A percentile compares a stretch with the other conserved stretches of the same genome.
Evolutionary conservation across 92 coral and sea anemone species (phyloP).

Genomic region (Palythoa grandiflora): DNA sequence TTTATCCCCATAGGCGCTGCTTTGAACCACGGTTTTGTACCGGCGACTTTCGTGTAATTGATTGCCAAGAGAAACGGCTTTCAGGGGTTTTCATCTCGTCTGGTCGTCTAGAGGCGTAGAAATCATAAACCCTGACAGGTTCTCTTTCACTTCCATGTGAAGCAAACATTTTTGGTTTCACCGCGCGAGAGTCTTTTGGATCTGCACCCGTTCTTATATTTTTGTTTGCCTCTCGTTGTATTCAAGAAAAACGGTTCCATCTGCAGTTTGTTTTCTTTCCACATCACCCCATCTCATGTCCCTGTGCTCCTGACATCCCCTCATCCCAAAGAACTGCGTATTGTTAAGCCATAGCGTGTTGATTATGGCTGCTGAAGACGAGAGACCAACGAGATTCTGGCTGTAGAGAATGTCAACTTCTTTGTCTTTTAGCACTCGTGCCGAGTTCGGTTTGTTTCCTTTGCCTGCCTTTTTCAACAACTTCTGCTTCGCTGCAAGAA

Average conservation of each 20-base stretch:
- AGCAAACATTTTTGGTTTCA: constrained; percentile 55
- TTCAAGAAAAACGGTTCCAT: constrained; percentile 61
- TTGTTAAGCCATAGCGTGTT: constrained; percentile 63
- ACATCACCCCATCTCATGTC: constrained; percentile 69
- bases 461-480: constrained; percentile 52
- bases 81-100: constrained; percentile 46
- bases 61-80: constrained; percentile 22
- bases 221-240: constrained; percentile 65
- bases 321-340: constrained; percentile 60
- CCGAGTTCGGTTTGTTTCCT: constrained; percentile 71
- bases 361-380: constrained; percentile 59
- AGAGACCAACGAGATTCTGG: constrained; percentile 51
- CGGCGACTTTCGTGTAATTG: constrained; percentile 31
- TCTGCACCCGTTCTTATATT: constrained; percentile 68
- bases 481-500: constrained; percentile 54
- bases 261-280: constrained; percentile 54
- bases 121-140: constrained; percentile 33
- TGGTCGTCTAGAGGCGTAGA: constrained; percentile 51
- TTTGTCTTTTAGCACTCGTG: constrained; percentile 72
- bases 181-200: constrained; percentile 46
- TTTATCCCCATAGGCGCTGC: constrained; percentile 41
- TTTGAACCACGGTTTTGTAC: constrained; percentile 48
- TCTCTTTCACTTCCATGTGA: constrained; percentile 51
- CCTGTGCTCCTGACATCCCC: constrained; percentile 72
- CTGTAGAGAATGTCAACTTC: constrained; percentile 64